Base-by-base conservation (phyloP, 2,797 vertebrate genomes). In the Tokudaia muenninki region DNA sequence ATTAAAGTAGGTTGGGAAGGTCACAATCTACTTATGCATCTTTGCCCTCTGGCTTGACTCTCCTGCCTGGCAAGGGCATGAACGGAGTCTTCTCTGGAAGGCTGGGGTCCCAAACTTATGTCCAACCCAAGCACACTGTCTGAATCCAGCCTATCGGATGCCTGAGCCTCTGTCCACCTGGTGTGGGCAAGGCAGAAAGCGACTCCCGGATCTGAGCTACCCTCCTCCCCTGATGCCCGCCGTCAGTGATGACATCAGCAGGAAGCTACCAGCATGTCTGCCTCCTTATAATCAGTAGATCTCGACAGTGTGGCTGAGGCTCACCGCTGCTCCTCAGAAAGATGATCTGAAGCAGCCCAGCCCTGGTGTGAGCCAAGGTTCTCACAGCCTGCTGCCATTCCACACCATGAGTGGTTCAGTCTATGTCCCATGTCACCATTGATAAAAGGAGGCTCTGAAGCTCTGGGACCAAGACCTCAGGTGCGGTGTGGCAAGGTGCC, bases 131-230 rank as follows among this genome's bases (percentile, higher is more conserved):
- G 13, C 3, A 7, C 37, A 29, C 7, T 22, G 1, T 52, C 31
- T 34, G 59, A 1, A 44, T 10, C 37, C 2, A 3, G 22, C 41
- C 34, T 7, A 7, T 4, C 14, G 2, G 24, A 13, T 44, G 81
- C 70, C 92, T 1, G 55, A 72, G n/a, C 10, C 2, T 55, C 0
- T 0, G 4, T 11, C 8, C 14, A 4, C 4, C 31, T 3, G 22
- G 57, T 1, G 3, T 34, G 65, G 34, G 37, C 6, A 0, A 3
- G 0, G 26, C 3, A 4, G 24, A 17, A 12, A 4, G 3, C 0
- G 4, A 0, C 2, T 59, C 11, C 16, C n/a, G 0, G 9, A 16
- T 47, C 1, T 0, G 29, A 41, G 37, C 11, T 3, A 10, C 16
- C 14, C 19, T 75, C 41, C 10, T 59, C 70, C 26, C 87, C 52